Evolutionary conservation across 2,888 invertebrate species (phyloP), one percentile per base, ranked within the genome.

Genomic region (Apamea crenata): DNA sequence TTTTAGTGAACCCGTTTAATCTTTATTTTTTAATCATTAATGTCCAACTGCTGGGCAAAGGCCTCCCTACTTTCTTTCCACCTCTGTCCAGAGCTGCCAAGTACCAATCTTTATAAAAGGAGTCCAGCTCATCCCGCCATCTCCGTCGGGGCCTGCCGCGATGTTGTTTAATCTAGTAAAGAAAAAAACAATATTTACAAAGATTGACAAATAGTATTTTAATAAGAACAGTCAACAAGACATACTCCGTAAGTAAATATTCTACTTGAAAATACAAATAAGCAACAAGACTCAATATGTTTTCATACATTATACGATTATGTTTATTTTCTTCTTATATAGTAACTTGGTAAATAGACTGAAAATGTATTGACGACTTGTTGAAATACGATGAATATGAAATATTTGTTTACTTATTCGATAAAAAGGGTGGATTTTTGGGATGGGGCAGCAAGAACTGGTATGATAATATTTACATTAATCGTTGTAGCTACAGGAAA

Each of bases 301-400:
- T 80, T 67, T 69, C 44, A 29, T 50, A 56, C 8, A 78, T 71
- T 32, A 7, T 16, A 63, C 21, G 16, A 18, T 50, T 29, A 66
- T 81, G 21, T 83, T 74, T 74, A 78, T 82, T 72, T 70, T 66
- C 47, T 74, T 50, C 74, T 59, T 18, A 44, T 16, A 21, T 50
- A 59, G 16, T n/a, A 59, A 50, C 59, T 74, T 36, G 25, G 63
- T 65, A 82, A 82, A 85, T 61, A 72, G 32, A 65, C 53, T 73
- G 68, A 56, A 59, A 74, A 82, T 50, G 69, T 84, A 84, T 84
- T 80, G 80, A 84, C 29, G 16, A 81, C 21, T 81, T 85, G 77
- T 77, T 68, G 68, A 66, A 83, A 83, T 61, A 61, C 25, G 18
- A 68, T 65, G 73, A 50, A 84, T 74, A 74, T 59, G 32, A 65